Evolutionary conservation across 2,888 invertebrate genomes (phyloP).

Genomic region (Lasioglossum malachurum): DNA sequence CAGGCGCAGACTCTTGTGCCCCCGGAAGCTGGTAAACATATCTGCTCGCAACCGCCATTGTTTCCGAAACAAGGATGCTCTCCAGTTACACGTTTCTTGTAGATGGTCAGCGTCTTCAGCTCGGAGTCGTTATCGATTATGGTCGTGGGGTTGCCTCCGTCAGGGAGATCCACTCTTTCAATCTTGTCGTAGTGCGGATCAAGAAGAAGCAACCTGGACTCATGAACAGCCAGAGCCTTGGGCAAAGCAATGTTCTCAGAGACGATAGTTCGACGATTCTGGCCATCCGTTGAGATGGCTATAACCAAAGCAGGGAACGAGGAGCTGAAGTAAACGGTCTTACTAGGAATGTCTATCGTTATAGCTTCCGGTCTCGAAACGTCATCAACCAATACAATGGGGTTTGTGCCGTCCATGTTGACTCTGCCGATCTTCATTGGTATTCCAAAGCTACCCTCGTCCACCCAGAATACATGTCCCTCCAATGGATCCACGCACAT

Average conservation of each 20-base stretch:
- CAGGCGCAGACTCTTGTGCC: constrained; percentile 94
- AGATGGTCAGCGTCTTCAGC: constrained; percentile 94
- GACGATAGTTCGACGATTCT: constrained; percentile 89
- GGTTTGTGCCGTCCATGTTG: constrained; percentile 96
- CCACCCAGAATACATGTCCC: constrained; percentile 97
- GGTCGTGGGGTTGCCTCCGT: constrained; percentile 91
- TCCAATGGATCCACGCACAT: constrained; percentile 96
- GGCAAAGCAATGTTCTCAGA: constrained; percentile 92
- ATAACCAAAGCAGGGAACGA: constrained; percentile 90
- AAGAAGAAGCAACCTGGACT: constrained; percentile 93
- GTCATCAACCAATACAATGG: constrained; percentile 90
- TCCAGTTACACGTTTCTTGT: constrained; percentile 92
- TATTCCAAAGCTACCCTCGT: constrained; percentile 96
- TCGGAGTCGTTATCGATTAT: constrained; percentile 95
- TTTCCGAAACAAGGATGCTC: constrained; percentile 94
- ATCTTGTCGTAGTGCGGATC: constrained; percentile 96
- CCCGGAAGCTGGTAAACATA: constrained; percentile 95
- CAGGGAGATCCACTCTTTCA: constrained; percentile 92
- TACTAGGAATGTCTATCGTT: constrained; percentile 92
- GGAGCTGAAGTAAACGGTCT: constrained; percentile 95
- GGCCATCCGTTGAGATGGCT: constrained; percentile 91
- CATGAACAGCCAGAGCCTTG: constrained; percentile 92
- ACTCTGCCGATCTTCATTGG: constrained; percentile 95
- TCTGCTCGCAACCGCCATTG: constrained; percentile 97
- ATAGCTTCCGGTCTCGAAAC: constrained; percentile 93